Evolutionary conservation across 2,113 vertebrate genomes (phyloP).

Genomic region (Solenodon paradoxus): DNA sequence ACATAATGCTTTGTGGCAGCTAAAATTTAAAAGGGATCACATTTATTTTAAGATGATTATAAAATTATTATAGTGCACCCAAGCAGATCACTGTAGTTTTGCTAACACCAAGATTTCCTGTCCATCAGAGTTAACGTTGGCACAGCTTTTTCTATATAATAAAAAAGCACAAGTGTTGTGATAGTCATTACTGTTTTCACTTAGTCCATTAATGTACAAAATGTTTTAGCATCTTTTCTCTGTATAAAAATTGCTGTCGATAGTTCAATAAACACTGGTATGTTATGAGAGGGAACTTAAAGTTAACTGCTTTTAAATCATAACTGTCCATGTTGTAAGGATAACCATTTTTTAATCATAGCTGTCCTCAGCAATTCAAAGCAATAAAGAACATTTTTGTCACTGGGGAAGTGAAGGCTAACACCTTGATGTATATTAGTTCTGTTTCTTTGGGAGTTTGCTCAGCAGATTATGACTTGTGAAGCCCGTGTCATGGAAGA

Average conservation of each 20-base stretch:
- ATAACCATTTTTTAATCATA: constrained; percentile 9
- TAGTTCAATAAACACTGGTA: neutral
- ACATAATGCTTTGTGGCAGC: constrained; percentile 54
- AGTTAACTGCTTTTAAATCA: neutral
- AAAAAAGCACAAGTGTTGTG: neutral
- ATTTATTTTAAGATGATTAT: constrained; percentile 74
- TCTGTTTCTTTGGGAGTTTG: constrained; percentile 23
- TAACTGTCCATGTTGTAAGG: neutral
- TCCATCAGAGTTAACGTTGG: constrained; percentile 63
- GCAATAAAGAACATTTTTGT: neutral
- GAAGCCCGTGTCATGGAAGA: constrained; percentile 9
- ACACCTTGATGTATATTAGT: neutral
- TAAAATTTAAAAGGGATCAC: constrained; percentile 59
- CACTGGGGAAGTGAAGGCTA: neutral
- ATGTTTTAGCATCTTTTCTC: neutral
- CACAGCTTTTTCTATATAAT: constrained; percentile 38
- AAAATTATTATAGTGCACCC: constrained; percentile 57
- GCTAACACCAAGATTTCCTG: constrained; percentile 47
- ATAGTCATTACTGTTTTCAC: neutral
- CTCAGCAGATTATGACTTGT: neutral
- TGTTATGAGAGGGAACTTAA: neutral
- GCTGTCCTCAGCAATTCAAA: neutral
- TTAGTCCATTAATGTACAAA: neutral
- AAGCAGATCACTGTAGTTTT: constrained; percentile 60
- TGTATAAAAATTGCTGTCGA: neutral